phyloP scores from a whole-genome alignment of 2,797 vertebrate species.

The Paguma larvata region DNA sequence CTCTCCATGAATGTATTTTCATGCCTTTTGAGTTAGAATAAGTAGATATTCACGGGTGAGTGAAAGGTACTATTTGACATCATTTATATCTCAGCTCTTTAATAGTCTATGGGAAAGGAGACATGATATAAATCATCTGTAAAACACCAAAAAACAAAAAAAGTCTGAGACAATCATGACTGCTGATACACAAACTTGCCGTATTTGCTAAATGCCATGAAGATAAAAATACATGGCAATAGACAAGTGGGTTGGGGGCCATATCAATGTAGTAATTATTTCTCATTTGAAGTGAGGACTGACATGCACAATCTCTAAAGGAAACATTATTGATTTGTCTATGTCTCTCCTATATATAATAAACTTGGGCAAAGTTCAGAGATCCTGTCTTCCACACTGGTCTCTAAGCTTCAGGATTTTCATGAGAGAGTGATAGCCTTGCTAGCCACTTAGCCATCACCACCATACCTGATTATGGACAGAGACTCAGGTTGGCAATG shows the following conservation, averaged over 20 bases:
- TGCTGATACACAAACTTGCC: slow-evolving; percentile 45
- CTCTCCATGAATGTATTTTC: neutral
- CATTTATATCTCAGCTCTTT: slow-evolving; percentile 60
- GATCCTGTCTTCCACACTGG: slow-evolving; percentile 40
- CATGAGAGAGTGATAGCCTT: slow-evolving; percentile 56
- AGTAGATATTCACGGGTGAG: slow-evolving; percentile 40
- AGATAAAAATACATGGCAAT: slow-evolving; percentile 60
- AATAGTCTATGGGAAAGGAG: slow-evolving; percentile 54
- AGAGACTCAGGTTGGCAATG: neutral
- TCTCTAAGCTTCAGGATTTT: slow-evolving; percentile 53
- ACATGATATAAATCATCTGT: slow-evolving; percentile 9
- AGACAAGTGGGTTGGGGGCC: slow-evolving; percentile 41
- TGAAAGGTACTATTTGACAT: slow-evolving; percentile 39
- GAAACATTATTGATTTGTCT: slow-evolving; percentile 50
- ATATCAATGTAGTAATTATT: slow-evolving; percentile 58
- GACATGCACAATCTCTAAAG: slow-evolving; percentile 34
- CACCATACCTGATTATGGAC: neutral
- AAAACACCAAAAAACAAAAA: neutral
- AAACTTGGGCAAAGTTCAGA: slow-evolving; percentile 77
- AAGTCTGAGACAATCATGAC: slow-evolving; percentile 26
- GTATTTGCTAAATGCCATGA: slow-evolving; percentile 57
- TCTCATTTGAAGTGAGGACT: slow-evolving; percentile 58
- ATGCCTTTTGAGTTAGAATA: slow-evolving; percentile 62
- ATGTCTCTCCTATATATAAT: slow-evolving; percentile 63
- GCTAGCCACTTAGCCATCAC: slow-evolving; percentile 51